These are phyloP conservation scores for Sylvia borin DNA, from an alignment of 2,797 vertebrate species.

Conservation along the genomic window DNA sequence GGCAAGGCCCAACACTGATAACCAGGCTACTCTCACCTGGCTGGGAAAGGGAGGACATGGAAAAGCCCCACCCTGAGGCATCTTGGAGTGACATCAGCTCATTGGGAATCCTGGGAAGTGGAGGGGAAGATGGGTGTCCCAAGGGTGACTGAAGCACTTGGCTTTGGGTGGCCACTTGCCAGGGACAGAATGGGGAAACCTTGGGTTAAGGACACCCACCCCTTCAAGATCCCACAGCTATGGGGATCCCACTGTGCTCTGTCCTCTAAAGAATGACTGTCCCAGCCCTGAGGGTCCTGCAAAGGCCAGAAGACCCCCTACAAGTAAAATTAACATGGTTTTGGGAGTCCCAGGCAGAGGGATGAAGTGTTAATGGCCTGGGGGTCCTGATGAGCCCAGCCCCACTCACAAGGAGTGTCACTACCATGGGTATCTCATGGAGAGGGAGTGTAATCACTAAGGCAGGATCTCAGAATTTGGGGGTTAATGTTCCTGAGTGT, in stretches of 20 bases:
- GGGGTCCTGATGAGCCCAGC: not conserved
- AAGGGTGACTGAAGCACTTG: slow-evolving; percentile 76
- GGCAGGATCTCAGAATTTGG: not conserved
- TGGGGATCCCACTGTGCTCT: rapidly evolving
- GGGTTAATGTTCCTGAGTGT: not conserved
- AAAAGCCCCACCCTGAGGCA: slow-evolving; percentile 77
- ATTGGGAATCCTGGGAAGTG: slow-evolving; percentile 44
- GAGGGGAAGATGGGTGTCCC: not conserved
- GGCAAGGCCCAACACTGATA: slow-evolving; percentile 76
- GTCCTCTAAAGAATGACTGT: not conserved
- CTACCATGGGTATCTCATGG: too few species aligned
- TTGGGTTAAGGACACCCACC: rapidly evolving
- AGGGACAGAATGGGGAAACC: slow-evolving; percentile 1
- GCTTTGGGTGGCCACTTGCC: slow-evolving; percentile 81
- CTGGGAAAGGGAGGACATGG: slow-evolving; percentile 74
- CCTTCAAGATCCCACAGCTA: too few species aligned
- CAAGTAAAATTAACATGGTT: not conserved
- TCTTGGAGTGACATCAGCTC: slow-evolving; percentile 78
- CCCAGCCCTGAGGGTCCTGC: not conserved
- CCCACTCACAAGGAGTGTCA: not conserved
- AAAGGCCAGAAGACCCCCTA: not conserved
- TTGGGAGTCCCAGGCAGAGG: not conserved
- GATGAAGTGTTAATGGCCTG: too few species aligned
- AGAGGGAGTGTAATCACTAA: not conserved
- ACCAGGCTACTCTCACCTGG: slow-evolving; percentile 78